phyloP scores from a whole-genome alignment of 2,113 vertebrate genomes.

The Steatornis caripensis region DNA sequence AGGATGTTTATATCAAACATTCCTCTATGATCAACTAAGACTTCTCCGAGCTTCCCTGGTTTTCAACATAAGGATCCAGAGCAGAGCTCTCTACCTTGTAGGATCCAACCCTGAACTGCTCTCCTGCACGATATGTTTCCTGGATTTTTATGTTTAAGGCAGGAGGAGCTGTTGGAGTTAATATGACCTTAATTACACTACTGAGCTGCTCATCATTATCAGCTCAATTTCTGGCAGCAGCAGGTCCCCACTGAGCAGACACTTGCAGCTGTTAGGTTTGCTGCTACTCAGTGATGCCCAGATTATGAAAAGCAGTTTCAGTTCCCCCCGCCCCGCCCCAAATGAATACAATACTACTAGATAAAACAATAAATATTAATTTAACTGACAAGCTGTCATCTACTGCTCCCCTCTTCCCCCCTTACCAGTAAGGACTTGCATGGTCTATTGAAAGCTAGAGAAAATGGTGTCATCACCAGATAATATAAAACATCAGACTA shows the following conservation, averaged over 20 bases:
- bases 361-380: background rate
- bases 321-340: background rate
- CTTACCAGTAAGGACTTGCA: background rate
- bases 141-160: background rate
- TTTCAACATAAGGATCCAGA: background rate
- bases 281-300: background rate
- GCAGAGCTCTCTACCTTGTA: background rate
- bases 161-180: background rate
- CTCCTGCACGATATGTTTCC: background rate
- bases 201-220: constrained; percentile 14
- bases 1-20: background rate
- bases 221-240: constrained; percentile 7
- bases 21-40: background rate
- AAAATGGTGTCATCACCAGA: background rate
- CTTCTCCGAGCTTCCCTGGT: background rate
- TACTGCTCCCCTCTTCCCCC: background rate
- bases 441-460: background rate
- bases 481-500: background rate
- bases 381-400: background rate
- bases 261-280: background rate
- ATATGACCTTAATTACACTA: background rate
- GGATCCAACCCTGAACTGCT: background rate
- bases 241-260: background rate
- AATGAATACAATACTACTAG: background rate
- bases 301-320: background rate